phyloP scores from a whole-genome alignment of 2,113 vertebrate species.

The Nesoenas mayeri region DNA sequence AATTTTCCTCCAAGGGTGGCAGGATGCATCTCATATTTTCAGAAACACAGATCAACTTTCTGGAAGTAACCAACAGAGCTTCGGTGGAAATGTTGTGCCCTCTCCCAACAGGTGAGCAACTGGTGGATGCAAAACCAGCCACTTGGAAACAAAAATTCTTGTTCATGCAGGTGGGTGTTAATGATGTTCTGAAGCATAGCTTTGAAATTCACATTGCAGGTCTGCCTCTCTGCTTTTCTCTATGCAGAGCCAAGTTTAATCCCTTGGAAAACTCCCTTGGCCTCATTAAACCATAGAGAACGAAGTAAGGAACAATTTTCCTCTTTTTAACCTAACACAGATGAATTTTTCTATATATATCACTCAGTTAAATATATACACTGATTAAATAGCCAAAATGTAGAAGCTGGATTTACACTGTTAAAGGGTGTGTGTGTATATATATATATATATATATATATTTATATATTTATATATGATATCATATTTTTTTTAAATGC shows the following conservation, averaged over 20 bases:
- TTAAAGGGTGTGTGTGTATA: background rate
- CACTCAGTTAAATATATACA: background rate
- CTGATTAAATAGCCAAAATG: background rate
- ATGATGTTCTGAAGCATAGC: background rate
- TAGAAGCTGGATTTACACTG: background rate
- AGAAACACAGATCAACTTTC: background rate
- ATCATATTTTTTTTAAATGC: background rate
- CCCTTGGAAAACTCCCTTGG: background rate
- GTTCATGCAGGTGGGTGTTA: background rate
- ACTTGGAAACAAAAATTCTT: background rate
- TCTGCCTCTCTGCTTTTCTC: background rate
- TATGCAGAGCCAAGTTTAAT: background rate
- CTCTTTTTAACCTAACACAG: background rate
- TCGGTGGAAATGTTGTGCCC: background rate
- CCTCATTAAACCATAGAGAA: background rate
- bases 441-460: background rate
- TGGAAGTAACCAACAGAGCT: background rate
- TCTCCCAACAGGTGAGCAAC: background rate
- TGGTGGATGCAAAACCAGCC: background rate
- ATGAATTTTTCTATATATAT: background rate
- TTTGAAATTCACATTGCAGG: background rate
- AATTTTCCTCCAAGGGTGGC: background rate
- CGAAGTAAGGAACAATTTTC: background rate
- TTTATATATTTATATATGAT: background rate
- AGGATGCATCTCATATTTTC: background rate